Evolutionary conservation across 2,113 vertebrate species (phyloP).

Genomic region (Madoqua kirkii): DNA sequence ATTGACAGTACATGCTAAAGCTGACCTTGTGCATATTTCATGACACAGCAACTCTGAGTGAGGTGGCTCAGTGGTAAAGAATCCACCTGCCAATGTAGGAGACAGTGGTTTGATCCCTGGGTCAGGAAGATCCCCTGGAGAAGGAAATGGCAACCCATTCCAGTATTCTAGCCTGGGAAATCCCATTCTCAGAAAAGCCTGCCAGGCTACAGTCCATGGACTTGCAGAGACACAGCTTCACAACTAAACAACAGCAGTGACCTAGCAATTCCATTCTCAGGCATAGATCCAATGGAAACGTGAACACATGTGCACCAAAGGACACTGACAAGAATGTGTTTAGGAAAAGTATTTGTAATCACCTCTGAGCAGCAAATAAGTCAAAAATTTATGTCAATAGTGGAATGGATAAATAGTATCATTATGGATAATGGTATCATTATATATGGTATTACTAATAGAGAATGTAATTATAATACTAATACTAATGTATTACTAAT

Average conservation of each 20-base stretch:
- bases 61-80: background rate
- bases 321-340: background rate
- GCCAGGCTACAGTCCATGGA: background rate
- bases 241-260: background rate
- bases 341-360: background rate
- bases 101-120: background rate
- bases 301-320: background rate
- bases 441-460: background rate
- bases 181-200: background rate
- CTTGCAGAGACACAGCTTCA: background rate
- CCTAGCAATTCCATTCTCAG: background rate
- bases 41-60: background rate
- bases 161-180: background rate
- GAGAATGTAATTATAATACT: no score
- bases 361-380: background rate
- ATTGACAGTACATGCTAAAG: background rate
- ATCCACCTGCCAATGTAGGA: background rate
- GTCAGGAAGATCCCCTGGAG: background rate
- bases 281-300: background rate
- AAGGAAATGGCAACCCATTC: background rate
- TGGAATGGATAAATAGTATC: background rate
- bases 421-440: background rate
- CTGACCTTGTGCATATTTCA: background rate
- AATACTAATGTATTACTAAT: background rate
- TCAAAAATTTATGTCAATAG: background rate